Evolutionary conservation across 2,797 vertebrate species (phyloP).

Genomic region (Rhinella marina): DNA sequence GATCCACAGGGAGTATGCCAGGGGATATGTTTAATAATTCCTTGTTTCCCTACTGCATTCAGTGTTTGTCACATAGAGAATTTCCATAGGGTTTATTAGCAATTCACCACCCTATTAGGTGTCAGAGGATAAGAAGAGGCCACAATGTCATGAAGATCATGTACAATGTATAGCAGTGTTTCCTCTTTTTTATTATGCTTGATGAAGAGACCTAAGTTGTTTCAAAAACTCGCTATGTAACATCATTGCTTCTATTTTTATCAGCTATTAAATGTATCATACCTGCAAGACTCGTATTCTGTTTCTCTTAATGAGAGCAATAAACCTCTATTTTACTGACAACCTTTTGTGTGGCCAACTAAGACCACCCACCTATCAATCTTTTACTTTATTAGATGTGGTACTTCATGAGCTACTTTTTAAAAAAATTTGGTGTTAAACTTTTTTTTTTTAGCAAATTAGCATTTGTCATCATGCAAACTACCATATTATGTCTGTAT

Average conservation of each 20-base stretch:
- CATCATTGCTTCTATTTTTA: no score
- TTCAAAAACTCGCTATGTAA: no score
- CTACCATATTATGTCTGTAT: no score
- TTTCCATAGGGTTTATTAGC: conserved; percentile 2
- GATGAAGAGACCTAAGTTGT: no score
- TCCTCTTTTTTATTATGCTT: neutral
- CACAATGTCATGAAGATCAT: neutral
- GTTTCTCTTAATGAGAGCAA: no score
- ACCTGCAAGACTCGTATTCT: no score
- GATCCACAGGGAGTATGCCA: conserved; percentile 14
- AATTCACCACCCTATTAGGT: neutral
- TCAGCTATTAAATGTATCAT: no score
- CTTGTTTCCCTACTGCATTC: neutral
- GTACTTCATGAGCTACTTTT: neutral
- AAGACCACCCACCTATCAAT: neutral
- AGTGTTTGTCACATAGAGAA: neutral
- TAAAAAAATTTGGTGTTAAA: neutral
- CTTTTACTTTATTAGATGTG: neutral
- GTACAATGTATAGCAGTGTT: neutral
- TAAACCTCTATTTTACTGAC: no score
- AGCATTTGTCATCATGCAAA: no score
- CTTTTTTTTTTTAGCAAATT: no score
- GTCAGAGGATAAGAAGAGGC: neutral
- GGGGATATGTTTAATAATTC: conserved; percentile 14
- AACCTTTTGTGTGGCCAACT: neutral